Evolutionary conservation across 2,113 vertebrate species (phyloP).

Genomic region (Hymenochirus boettgeri): DNA sequence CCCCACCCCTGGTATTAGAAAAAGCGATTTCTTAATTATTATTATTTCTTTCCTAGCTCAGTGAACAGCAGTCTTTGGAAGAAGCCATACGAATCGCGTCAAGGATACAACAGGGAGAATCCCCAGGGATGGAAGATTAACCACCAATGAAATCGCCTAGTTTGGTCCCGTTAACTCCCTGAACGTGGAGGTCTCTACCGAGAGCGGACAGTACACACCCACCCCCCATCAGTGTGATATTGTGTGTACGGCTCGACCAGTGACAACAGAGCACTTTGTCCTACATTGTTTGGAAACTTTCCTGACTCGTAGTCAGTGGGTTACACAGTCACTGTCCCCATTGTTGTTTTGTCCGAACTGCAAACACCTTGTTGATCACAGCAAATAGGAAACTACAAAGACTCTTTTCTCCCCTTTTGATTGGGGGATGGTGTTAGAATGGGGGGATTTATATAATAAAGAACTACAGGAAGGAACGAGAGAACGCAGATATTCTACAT

Average conservation of each 20-base stretch:
- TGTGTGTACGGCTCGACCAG: neutral
- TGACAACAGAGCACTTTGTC: neutral
- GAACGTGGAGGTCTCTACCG: no score
- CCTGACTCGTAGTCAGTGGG: neutral
- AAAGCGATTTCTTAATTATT: no score
- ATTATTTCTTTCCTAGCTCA: slow-evolving; percentile 69
- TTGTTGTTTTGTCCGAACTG: neutral
- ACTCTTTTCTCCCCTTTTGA: neutral
- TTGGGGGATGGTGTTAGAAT: neutral
- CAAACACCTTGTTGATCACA: neutral
- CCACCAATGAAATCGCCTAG: slow-evolving; percentile 46
- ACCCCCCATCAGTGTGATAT: neutral
- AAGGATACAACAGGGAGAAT: slow-evolving; percentile 96
- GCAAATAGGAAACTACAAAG: neutral
- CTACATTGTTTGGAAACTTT: neutral
- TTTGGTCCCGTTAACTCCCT: slow-evolving; percentile 30
- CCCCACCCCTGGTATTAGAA: no score
- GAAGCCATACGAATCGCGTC: slow-evolving; percentile 98
- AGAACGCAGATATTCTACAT: neutral
- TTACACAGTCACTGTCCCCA: neutral
- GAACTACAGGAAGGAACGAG: neutral
- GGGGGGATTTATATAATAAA: slow-evolving; percentile 1
- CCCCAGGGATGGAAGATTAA: slow-evolving; percentile 91
- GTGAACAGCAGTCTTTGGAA: slow-evolving; percentile 93
- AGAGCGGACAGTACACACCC: no score